phyloP scores from a whole-genome alignment of 2,797 vertebrate species.

The Adrianichthys oophorus region DNA sequence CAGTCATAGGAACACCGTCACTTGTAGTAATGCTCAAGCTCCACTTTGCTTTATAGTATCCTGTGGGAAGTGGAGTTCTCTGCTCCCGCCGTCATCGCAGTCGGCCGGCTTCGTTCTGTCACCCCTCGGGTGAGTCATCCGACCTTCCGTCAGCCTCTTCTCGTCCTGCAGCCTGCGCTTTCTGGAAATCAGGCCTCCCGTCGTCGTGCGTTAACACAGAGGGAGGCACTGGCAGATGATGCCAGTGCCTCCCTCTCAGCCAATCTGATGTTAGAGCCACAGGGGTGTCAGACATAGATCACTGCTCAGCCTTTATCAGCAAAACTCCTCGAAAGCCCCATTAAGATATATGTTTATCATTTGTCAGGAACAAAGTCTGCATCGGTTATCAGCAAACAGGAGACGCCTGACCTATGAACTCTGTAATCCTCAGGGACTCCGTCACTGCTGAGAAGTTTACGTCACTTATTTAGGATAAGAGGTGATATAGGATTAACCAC shows the following conservation, averaged over 20 bases:
- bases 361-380: slow-evolving; percentile 19
- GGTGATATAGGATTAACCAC: too few relatives aligned
- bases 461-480: not conserved
- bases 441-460: slow-evolving; percentile 33
- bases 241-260: slow-evolving; percentile 18
- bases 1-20: not conserved
- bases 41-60: not conserved
- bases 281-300: slow-evolving; percentile 21
- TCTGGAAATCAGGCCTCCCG: slow-evolving; percentile 29
- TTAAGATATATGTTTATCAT: slow-evolving; percentile 10
- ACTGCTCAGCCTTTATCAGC: slow-evolving; percentile 21
- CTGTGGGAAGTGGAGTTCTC: not conserved
- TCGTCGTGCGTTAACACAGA: slow-evolving; percentile 28
- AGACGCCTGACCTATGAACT: slow-evolving; percentile 32
- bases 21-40: slow-evolving; percentile 7
- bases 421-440: slow-evolving; percentile 33
- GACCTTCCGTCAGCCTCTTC: slow-evolving; percentile 30
- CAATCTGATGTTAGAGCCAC: slow-evolving; percentile 8
- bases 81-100: not conserved
- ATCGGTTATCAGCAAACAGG: slow-evolving; percentile 26
- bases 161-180: slow-evolving; percentile 24
- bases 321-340: slow-evolving; percentile 5
- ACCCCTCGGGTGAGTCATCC: slow-evolving; percentile 35
- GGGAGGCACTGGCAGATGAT: slow-evolving; percentile 31
- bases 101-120: slow-evolving; percentile 11